Percentiles rank a stretch among this genome's conserved stretches.
These are phyloP conservation scores for Notodonta ziczac DNA, from an alignment of 2,888 invertebrate genomes.

Conservation along the genomic window DNA sequence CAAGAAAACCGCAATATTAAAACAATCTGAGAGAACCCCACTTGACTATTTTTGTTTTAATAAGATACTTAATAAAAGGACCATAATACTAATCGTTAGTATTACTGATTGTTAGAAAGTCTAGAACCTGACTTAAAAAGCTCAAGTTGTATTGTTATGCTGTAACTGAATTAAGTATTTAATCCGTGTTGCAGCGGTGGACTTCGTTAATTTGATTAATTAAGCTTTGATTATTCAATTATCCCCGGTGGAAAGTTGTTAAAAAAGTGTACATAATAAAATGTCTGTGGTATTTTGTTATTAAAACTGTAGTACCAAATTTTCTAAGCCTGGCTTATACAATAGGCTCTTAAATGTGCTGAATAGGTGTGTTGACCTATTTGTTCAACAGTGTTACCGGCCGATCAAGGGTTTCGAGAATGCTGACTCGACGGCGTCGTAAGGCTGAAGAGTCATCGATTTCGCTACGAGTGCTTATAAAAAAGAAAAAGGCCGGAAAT, in stretches of 20 bases:
- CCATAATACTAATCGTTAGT: too few relatives aligned
- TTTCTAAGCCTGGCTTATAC: background rate
- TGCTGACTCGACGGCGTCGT: background rate
- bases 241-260: too few relatives aligned
- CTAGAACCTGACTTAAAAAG: too few relatives aligned
- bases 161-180: background rate
- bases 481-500: background rate
- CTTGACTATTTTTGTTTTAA: too few relatives aligned
- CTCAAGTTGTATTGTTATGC: background rate
- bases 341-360: background rate
- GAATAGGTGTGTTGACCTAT: constrained; percentile 2
- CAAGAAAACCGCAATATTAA: too few relatives aligned
- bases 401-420: background rate
- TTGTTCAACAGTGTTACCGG: background rate
- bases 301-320: background rate
- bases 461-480: background rate
- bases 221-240: too few relatives aligned
- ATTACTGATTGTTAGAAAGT: too few relatives aligned
- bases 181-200: background rate
- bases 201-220: too few relatives aligned
- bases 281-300: too few relatives aligned
- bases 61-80: too few relatives aligned
- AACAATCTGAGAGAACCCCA: too few relatives aligned
- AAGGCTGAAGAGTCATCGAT: background rate
- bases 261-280: too few relatives aligned